Percentiles rank a stretch among this genome's conserved stretches.
Conservation (phyloP, 2,797 vertebrate species). For the Harpagifer antarcticus region DNA sequence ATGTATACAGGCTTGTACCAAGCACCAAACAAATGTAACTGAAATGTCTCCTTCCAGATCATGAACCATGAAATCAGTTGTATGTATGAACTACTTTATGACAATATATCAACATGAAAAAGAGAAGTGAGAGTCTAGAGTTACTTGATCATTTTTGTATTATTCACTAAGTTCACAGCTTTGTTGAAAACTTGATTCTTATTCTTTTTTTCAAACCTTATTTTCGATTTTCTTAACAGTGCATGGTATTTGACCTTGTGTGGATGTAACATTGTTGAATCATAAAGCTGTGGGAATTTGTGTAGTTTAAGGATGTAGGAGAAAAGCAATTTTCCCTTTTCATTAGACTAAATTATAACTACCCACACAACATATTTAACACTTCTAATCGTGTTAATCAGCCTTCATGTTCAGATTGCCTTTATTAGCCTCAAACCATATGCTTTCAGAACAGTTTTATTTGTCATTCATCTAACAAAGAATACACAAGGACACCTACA, state of each 20-base stretch:
- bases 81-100: no score
- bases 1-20: no score
- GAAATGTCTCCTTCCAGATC: no score
- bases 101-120: no score
- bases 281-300: background rate
- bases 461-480: background rate
- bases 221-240: background rate
- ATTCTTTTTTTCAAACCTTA: background rate
- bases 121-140: no score
- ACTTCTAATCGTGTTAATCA: conserved; percentile 11
- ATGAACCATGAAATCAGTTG: no score
- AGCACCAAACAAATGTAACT: no score
- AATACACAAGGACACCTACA: no score
- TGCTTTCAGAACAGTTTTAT: background rate
- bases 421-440: background rate
- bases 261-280: background rate
- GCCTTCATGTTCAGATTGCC: background rate
- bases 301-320: background rate
- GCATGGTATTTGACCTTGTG: background rate
- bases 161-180: no score
- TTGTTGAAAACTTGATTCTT: no score
- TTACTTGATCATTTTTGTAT: no score
- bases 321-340: background rate
- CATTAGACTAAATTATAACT: background rate
- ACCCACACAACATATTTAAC: conserved; percentile 9